Evolutionary conservation across 92 coral and sea anemone genomes (phyloP), one percentile per base, ranked within the genome.

Genomic region (Montipora capitata): DNA sequence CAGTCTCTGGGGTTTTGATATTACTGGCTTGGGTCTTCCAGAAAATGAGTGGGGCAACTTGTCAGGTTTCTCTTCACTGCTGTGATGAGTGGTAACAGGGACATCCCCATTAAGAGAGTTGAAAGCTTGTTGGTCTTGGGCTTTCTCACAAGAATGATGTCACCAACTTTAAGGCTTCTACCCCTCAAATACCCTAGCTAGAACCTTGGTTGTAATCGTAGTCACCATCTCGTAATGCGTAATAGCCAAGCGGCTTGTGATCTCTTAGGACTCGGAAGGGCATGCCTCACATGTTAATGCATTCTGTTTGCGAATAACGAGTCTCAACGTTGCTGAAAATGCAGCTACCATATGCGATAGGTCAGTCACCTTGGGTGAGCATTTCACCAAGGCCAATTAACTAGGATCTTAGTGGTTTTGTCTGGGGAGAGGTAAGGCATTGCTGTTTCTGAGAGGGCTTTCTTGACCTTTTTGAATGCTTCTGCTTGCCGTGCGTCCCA

Each of bases 351-450:
- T 56, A 13, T 8, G 62, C 11, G 62, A 56, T 56, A 10, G 13
- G 14, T 13, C n/a, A 15, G 17, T 10, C 62, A 56, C 13, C 62
- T 56, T 56, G 62, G n/a, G n/a, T 13, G 62, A 56, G 62, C 0
- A 56, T 56, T 10, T 1, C n/a, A 13, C 14, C 62, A 56, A 56
- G n/a, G 14, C 62, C 62, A 10, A 56, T 56, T 15, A 0, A 13
- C 62, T 56, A 10, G 0, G 7, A 66, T 66, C 40, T 18, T 66
- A 35, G 10, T 20, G 7, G 71, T 4, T 66, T 18, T 66, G 71
- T 66, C 71, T 3, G 84, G 65, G 17, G 45, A 15, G 77, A 76
- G 7, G 79, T 85, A 76, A 39, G 89, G 76, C 82, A 75, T 76
- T 10, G 76, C 44, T 39, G 2, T 77, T 13, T 64, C 72, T 62